Evolutionary conservation across 2,113 vertebrate genomes (phyloP).

Genomic region (Pampusana beccarii): DNA sequence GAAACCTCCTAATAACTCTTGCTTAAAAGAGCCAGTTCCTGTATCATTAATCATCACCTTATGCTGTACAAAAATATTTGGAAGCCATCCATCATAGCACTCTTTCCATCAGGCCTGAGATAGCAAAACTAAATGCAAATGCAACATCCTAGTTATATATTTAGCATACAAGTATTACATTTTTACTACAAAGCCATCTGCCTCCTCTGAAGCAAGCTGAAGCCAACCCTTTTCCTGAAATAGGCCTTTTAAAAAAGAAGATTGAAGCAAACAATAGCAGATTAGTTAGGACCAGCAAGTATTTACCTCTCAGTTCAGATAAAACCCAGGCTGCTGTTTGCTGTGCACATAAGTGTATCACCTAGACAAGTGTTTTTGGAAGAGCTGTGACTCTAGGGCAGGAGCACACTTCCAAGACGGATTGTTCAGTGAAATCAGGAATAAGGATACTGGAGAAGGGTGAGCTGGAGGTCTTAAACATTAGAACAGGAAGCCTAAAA

Average conservation of each 20-base stretch:
- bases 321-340: not conserved
- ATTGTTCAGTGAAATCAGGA: not conserved
- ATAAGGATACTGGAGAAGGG: not conserved
- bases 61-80: not conserved
- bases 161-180: not conserved
- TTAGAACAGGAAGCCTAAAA: not conserved
- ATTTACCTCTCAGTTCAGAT: not conserved
- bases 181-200: constrained; percentile 36
- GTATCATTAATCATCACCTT: not conserved
- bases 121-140: constrained; percentile 26
- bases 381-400: not conserved
- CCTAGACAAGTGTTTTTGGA: not conserved
- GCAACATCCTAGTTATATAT: constrained; percentile 2
- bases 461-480: not conserved
- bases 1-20: not conserved
- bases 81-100: not conserved
- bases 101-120: not conserved
- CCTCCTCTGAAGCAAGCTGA: not conserved
- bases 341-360: not conserved
- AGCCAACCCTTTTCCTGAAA: constrained; percentile 12
- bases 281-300: not conserved
- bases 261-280: not conserved
- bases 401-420: not conserved
- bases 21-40: not conserved
- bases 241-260: not conserved